Evolutionary conservation across 2,113 vertebrate genomes (phyloP).

Genomic region (Brachyhypopomus gauderio): DNA sequence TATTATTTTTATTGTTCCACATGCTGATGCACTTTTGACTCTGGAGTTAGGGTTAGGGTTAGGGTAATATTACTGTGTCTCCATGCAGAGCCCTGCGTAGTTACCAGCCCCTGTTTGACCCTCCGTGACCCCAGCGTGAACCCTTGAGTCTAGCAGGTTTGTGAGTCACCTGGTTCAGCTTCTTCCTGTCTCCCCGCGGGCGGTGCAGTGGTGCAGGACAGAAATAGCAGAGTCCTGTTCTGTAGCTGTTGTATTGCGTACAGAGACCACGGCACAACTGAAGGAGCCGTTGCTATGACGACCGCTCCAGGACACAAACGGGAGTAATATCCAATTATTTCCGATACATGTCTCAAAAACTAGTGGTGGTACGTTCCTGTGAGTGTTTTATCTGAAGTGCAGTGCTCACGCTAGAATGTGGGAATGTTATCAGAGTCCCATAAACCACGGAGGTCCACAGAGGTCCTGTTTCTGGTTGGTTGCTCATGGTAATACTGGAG

Average conservation of each 20-base stretch:
- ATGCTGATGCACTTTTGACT: not conserved
- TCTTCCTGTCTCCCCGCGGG: too few species aligned
- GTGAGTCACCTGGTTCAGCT: too few species aligned
- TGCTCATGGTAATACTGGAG: constrained; percentile 28
- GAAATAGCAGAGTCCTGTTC: not conserved
- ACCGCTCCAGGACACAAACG: not conserved
- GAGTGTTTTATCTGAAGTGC: not conserved
- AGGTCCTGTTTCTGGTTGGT: constrained; percentile 31
- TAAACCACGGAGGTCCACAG: too few species aligned
- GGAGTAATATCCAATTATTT: not conserved
- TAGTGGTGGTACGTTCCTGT: too few species aligned
- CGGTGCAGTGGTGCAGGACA: not conserved
- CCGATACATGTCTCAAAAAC: not conserved
- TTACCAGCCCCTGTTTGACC: too few species aligned
- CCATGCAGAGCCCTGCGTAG: too few species aligned
- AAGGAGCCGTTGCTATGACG: not conserved
- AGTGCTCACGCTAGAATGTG: not conserved
- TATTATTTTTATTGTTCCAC: not conserved
- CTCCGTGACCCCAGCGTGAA: too few species aligned
- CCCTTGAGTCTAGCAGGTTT: too few species aligned
- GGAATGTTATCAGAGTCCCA: constrained; percentile 11
- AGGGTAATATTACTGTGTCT: too few species aligned
- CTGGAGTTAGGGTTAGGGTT: too few species aligned
- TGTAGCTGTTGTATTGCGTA: not conserved
- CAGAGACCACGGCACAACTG: not conserved